Percentiles rank a stretch among this genome's conserved stretches.
phyloP scores from a whole-genome alignment of 2,797 vertebrate species.

The Borostomias antarcticus region DNA sequence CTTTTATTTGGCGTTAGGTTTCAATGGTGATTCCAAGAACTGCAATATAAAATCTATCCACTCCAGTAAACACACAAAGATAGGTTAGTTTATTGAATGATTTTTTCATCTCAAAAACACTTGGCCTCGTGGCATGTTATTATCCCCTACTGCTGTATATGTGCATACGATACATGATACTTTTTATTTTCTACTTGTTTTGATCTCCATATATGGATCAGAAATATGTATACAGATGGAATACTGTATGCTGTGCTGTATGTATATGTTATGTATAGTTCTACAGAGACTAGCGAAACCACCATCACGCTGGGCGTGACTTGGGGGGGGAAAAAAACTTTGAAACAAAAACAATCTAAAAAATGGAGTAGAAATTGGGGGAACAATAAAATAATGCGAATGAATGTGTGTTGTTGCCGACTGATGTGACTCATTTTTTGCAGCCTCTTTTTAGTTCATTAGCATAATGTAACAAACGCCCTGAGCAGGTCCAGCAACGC shows the following conservation, averaged over 20 bases:
- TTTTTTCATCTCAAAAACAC: conserved; percentile 28
- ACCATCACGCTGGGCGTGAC: conserved; percentile 54
- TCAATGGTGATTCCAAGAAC: conserved; percentile 28
- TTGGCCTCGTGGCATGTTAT: conserved; percentile 35
- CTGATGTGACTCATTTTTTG: neutral
- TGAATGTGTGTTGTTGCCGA: neutral
- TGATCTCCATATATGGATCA: conserved; percentile 44
- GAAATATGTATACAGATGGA: conserved; percentile 58
- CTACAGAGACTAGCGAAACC: conserved; percentile 26
- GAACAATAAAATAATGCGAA: conserved; percentile 55
- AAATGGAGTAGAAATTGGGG: conserved; percentile 28
- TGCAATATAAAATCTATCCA: too few relatives aligned
- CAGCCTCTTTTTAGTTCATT: neutral
- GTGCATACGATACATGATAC: conserved; percentile 34
- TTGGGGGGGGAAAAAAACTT: conserved; percentile 26
- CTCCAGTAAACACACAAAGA: neutral
- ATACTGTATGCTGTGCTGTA: conserved; percentile 23
- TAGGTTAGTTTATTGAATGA: conserved; percentile 3
- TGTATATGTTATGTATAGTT: conserved; percentile 62
- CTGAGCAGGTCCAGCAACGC: too few relatives aligned
- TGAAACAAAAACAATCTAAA: conserved; percentile 25
- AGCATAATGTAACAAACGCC: too few relatives aligned
- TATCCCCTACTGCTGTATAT: conserved; percentile 24
- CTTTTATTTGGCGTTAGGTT: conserved; percentile 12
- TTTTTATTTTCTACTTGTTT: conserved; percentile 44